Evolutionary conservation across 2,888 invertebrate genomes (phyloP), one percentile per base, ranked within the genome.

Genomic region (Eristalis arbustorum): DNA sequence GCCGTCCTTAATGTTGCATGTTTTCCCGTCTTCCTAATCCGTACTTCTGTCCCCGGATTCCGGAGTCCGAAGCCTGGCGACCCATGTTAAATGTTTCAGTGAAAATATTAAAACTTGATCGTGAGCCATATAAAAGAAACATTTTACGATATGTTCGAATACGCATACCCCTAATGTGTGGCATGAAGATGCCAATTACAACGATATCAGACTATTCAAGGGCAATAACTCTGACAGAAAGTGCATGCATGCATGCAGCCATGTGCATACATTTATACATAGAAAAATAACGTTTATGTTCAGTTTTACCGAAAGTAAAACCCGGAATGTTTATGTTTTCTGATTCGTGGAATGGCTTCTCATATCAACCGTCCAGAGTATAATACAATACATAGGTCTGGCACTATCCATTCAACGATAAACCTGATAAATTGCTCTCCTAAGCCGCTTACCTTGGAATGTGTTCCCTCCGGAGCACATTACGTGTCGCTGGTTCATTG

Each of bases 81-180:
- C n/a, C 31, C 23, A 25, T 56, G 28, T 56, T 42, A 3, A 28
- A 23, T 49, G 22, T 10, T 57, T 56, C 56, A 49, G 18, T 64
- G 56, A 31, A 23, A n/a, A 5, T 63, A 73, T 73, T 49, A 56
- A n/a, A n/a, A 8, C 10, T n/a, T 31, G 22, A n/a, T 56, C 73
- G 73, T 73, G 63, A 64, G 49, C 13, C 37, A 37, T 23, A 57
- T 25, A 64, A 74, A 25, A 34, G 56, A 34, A 56, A 57, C 34
- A 64, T 22, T 34, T 23, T 49, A 49, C 49, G 49, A n/a, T 13
- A 3, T 34, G 25, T 5, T 14, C 42, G 25, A 64, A 40, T 34
- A 64, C 37, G 37, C 37, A 40, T 40, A 37, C n/a, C 6, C 40
- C 3, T 63, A n/a, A 18, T 34, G 37, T 40, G 49, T 49, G 49